Evolutionary conservation across 2,888 invertebrate species (phyloP), one percentile per base, ranked within the genome.

Genomic region (Steinernema carpocapsae): DNA sequence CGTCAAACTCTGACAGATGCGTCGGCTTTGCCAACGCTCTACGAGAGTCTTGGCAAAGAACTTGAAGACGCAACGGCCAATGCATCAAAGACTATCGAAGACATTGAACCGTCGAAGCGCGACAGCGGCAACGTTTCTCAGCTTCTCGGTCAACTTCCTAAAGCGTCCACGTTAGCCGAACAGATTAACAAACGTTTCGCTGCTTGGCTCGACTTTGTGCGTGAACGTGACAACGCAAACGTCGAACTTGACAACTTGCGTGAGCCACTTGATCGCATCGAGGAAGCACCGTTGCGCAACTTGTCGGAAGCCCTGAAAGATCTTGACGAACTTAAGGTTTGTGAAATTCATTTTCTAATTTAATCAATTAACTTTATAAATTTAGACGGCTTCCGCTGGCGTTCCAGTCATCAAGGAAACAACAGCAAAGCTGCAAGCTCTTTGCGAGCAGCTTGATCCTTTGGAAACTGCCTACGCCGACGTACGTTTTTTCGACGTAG

Each of bases 401-500:
- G 29, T 75, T 22, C 75, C 75, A 14, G 12, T 32, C 26, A 51
- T 51, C 51, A 51, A 19, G 51, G 19, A 51, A 6, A 51, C 51
- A 19, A 51, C 19, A 19, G 19, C 51, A 6, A 51, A 51, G 19
- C 51, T 51, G 51, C 51, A 64, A 64, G 22, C 64, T 6, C 29
- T 64, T 10, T 26, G 64, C 26, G 32, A 51, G 51, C 46, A 75
- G 45, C 70, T 75, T 3, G 75, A 75, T 29, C 76, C 74, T 22
- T 79, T 83, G 37, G 83, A 83, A 59, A 76, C 76, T 26, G 80
- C 76, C n/a, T 76, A 77, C 56, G 79, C 83, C 26, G 84, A 83
- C n/a, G 76, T 77, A 6, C 79, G 84, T 32, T 84, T 81, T 78
- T 75, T 80, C 72, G 80, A 82, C 52, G 82, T 78, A 7, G 81